Evolutionary conservation across 2,113 vertebrate species (phyloP).

Genomic region (Coryphaenoides rupestris): DNA sequence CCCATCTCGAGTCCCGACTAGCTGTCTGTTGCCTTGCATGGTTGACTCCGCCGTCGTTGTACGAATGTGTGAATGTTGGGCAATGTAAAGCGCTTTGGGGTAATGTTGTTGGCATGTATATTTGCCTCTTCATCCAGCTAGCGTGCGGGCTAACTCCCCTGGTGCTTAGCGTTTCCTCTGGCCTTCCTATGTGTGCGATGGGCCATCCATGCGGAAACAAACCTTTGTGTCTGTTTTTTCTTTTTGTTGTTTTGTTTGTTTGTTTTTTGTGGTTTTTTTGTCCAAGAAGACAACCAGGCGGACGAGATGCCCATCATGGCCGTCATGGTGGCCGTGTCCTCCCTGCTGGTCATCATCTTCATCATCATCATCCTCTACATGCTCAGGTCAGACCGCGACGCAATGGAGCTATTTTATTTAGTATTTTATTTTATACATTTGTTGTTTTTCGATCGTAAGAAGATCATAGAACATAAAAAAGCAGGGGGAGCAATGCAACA

Average conservation of each 20-base stretch:
- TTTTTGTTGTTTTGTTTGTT: not conserved
- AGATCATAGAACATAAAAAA: not conserved
- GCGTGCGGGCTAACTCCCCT: too few species aligned
- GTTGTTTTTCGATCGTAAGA: not conserved
- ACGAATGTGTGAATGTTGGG: too few species aligned
- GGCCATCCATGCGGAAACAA: too few species aligned
- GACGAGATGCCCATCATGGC: slow-evolving; percentile 94
- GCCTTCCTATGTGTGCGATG: too few species aligned
- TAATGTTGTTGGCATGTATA: too few species aligned
- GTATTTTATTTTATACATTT: not conserved
- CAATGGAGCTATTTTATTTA: not conserved
- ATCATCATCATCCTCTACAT: slow-evolving; percentile 98
- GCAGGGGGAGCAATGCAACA: not conserved
- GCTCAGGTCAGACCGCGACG: slow-evolving; percentile 81
- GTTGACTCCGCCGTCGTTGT: too few species aligned
- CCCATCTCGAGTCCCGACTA: too few species aligned
- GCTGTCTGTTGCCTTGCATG: too few species aligned
- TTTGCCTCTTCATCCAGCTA: too few species aligned
- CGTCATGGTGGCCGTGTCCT: slow-evolving; percentile 95
- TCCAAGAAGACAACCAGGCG: slow-evolving; percentile 32
- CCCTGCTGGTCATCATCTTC: slow-evolving; percentile 94
- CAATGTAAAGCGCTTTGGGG: too few species aligned
- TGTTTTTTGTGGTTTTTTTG: not conserved
- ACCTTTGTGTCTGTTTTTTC: not conserved
- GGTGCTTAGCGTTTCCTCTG: too few species aligned